Base-by-base conservation (phyloP, 2,888 invertebrate species). In the Brachylomia viminalis region DNA sequence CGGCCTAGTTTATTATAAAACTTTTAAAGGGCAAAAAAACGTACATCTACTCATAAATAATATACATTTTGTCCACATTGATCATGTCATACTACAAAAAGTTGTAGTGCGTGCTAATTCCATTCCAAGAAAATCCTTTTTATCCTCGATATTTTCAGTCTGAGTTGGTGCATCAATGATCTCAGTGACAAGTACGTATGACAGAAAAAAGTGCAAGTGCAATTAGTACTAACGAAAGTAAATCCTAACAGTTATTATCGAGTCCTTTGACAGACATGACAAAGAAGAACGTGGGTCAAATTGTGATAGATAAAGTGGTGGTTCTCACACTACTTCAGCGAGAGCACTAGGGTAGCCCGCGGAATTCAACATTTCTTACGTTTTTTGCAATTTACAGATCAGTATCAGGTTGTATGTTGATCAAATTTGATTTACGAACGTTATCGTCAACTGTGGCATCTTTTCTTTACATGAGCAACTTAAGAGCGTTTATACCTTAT, bases 201-300 rank as follows among this genome's bases (percentile, higher is more conserved):
- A 10, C 20, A 47, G n/a, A 11, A 56, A 47, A 54, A 20, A 33
- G 20, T 70, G 54, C 45, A 47, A 74, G 49, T 61, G 20, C 20
- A 52, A 30, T 7, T 52, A 61, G 6, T 59, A 49, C 8, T 45
- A 45, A 45, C 13, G 8, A 33, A 58, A 73, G 20, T 20, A 2
- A 30, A 42, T 61, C 73, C 59, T 61, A 74, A 75, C 75, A 54
- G 52, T 62, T 27, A 27, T 45, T n/a, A 75, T 62, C 0, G 52
- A 45, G 5, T 75, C 75, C 45, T 75, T 54, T 75, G 52, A 75
- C 54, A 75, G 52, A 52, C 62, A 54, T 64, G 64, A 47, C 33
- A 47, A 33, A 54, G 13, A 75, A 54, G 7, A 73, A 20, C 8
- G 1, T 47, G 30, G 15, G 23, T 66, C 33, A 66, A 27, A 27